Percentiles rank a stretch among this genome's conserved stretches.
Conservation (phyloP, 2,888 invertebrate species). For the Mylabris sibirica region DNA sequence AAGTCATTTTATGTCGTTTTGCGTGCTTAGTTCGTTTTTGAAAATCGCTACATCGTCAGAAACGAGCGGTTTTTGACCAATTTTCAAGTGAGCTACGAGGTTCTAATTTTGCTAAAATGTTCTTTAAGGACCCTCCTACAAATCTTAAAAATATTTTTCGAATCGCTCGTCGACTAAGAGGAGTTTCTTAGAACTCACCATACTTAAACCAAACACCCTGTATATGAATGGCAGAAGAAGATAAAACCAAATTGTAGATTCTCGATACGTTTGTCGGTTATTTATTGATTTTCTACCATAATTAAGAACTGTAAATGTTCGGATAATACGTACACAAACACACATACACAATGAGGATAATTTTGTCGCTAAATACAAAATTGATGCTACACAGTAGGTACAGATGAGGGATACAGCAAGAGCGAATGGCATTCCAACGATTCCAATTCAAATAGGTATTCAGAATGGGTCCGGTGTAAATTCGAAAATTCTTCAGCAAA, state of each 20-base stretch:
- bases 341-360: background rate
- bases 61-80: too few relatives aligned
- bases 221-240: background rate
- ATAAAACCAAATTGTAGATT: conserved; percentile 1
- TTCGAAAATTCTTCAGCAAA: background rate
- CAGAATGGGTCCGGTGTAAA: background rate
- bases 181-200: too few relatives aligned
- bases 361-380: background rate
- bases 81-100: too few relatives aligned
- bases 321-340: background rate
- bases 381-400: background rate
- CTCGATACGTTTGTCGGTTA: background rate
- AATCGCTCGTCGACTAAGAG: too few relatives aligned
- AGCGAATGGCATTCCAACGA: background rate
- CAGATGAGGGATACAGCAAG: background rate
- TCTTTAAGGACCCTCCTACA: too few relatives aligned
- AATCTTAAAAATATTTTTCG: too few relatives aligned
- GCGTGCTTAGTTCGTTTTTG: too few relatives aligned
- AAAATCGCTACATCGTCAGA: too few relatives aligned
- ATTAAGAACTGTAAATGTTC: background rate
- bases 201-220: too few relatives aligned
- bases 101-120: too few relatives aligned
- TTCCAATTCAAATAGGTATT: background rate
- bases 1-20: too few relatives aligned
- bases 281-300: background rate